These are phyloP conservation scores for Nematostella vectensis DNA, from an alignment of 92 coral and sea anemone species.

Conservation along the genomic window DNA sequence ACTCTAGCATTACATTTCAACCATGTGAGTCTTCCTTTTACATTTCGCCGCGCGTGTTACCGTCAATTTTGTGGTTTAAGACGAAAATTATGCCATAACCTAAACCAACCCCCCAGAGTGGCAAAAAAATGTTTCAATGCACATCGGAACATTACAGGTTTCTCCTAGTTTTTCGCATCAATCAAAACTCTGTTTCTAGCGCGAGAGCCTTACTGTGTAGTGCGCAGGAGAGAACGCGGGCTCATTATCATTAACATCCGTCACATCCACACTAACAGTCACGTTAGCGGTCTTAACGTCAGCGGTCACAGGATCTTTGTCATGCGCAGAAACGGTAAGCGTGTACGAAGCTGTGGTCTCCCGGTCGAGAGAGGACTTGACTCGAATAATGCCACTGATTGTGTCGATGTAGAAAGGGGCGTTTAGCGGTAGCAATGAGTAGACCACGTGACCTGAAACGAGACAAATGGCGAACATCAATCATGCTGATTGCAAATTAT, in stretches of 20 bases:
- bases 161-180: too few species aligned
- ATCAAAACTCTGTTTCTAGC: too few species aligned
- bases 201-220: constrained; percentile 55
- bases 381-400: constrained; percentile 40
- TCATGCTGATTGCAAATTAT: too few species aligned
- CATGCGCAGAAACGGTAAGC: constrained; percentile 39
- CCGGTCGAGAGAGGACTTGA: constrained; percentile 32
- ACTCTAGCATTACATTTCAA: too few species aligned
- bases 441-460: constrained; percentile 33
- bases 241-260: constrained; percentile 49
- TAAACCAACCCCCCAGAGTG: too few species aligned
- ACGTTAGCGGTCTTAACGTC: constrained; percentile 32
- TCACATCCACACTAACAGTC: constrained; percentile 29
- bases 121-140: too few species aligned
- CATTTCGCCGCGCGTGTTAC: too few species aligned
- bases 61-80: too few species aligned
- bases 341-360: constrained; percentile 24
- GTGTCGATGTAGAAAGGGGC: constrained; percentile 51
- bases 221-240: constrained; percentile 51
- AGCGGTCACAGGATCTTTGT: constrained; percentile 42
- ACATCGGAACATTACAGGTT: too few species aligned
- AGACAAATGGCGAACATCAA: too few species aligned
- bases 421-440: constrained; percentile 34
- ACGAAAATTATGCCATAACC: too few species aligned
- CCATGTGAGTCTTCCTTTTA: too few species aligned